Evolutionary conservation across 2,113 vertebrate genomes (phyloP).

Genomic region (Felis catus): DNA sequence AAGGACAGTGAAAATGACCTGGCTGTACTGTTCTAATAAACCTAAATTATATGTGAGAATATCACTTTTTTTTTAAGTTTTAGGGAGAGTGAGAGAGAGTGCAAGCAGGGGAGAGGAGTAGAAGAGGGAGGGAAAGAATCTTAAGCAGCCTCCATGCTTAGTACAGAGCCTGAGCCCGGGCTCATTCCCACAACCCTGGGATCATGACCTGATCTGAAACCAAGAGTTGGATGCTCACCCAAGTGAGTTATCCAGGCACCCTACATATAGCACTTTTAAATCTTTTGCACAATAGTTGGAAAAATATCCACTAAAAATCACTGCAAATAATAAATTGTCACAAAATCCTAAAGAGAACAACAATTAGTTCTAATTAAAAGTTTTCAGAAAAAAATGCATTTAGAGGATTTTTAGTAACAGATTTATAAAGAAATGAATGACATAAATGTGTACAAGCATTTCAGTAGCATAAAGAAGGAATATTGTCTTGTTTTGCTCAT

Average conservation of each 20-base stretch:
- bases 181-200: too few relatives aligned
- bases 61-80: neutral
- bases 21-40: neutral
- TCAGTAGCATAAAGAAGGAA: neutral
- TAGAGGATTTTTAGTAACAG: neutral
- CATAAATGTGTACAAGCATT: neutral
- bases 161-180: too few relatives aligned
- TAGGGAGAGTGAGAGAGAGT: too few relatives aligned
- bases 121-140: too few relatives aligned
- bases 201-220: too few relatives aligned
- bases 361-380: conserved; percentile 36
- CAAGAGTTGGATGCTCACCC: too few relatives aligned
- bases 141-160: too few relatives aligned
- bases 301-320: conserved; percentile 33
- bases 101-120: too few relatives aligned
- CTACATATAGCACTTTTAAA: neutral
- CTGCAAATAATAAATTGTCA: conserved; percentile 28
- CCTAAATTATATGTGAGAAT: neutral
- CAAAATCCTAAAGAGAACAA: neutral
- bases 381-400: conserved; percentile 4
- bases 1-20: neutral
- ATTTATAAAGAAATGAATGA: conserved; percentile 36
- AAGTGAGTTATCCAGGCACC: too few relatives aligned
- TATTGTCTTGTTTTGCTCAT: neutral
- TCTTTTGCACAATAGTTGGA: neutral